Evolutionary conservation across 1,140 invertebrate species (phyloP), one percentile per base, ranked within the genome.

Genomic region (Macrostomum lignano): DNA sequence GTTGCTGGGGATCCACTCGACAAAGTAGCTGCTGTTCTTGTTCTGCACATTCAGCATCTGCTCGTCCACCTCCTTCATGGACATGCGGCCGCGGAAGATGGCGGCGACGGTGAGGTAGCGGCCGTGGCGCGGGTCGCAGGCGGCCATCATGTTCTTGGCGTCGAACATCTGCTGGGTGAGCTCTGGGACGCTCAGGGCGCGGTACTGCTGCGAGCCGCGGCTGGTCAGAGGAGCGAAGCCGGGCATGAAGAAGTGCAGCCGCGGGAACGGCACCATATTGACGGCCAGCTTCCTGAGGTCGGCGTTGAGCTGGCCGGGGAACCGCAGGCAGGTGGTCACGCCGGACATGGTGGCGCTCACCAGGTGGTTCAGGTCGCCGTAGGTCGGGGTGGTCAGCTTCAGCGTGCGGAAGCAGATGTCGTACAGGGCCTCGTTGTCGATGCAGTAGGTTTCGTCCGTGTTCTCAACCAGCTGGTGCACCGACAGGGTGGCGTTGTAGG

Each of bases 191-290:
- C 50, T 54, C 3, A 5, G 14, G 5, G 32, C 15, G 3, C 55
- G 44, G 42, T 65, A 65, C 35, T 57, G 57, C 45, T 62, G 54
- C 29, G 48, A 49, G 20, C 50, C 55, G 9, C 59, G 34, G 10
- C 67, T 64, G 21, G 66, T 67, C 3, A 72, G 44, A 0, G 71
- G 71, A 1, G 68, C 69, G 44, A 71, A 70, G 7, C 72, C 71
- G 14, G 72, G 69, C 61, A 74, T 72, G 44, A 74, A 73, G 58
- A 74, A 74, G 44, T 74, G 72, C 0, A 74, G 55, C 13, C 68
- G 56, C 20, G 69, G 70, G 48, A 71, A 72, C 2, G 69, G 69
- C 3, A 72, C 67, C 69, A 72, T 70, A 44, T 77, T 77, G 11
- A 76, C 72, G 7, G 72, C 71, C 19, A 77, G 51, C 54, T 77